phyloP scores from a whole-genome alignment of 2,113 vertebrate species.

The Psilopsiagon aymara region DNA sequence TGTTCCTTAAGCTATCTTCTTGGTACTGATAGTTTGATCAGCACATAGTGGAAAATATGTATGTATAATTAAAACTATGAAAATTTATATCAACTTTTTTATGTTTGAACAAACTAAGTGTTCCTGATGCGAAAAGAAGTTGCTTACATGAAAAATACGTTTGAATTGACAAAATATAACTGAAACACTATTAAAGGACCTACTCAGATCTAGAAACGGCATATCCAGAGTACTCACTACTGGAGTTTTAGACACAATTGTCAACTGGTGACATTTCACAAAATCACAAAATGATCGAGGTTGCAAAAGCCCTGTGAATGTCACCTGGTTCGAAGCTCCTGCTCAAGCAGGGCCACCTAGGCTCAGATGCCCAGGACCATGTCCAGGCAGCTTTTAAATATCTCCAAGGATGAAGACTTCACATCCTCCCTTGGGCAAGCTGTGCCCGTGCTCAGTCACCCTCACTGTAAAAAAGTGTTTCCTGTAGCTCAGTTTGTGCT shows the following conservation, averaged over 20 bases:
- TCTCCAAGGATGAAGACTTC: neutral
- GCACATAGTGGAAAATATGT: neutral
- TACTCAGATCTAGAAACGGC: neutral
- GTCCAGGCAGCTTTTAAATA: neutral
- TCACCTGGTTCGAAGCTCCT: neutral
- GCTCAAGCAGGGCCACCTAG: neutral
- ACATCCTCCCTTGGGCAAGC: neutral
- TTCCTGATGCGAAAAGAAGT: neutral
- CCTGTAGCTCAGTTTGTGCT: neutral
- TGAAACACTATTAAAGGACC: neutral
- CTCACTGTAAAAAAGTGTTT: neutral
- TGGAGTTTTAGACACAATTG: neutral
- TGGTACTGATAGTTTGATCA: neutral
- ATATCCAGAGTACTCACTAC: neutral
- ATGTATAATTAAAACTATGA: neutral
- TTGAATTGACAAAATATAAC: neutral
- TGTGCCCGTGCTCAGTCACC: neutral
- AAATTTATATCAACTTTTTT: neutral
- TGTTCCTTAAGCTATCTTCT: accelerated
- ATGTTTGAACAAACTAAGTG: neutral
- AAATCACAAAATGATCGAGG: neutral
- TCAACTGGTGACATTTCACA: neutral
- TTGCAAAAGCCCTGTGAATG: neutral
- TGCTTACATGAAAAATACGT: neutral
- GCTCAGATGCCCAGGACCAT: neutral